Evolutionary conservation across 2,888 invertebrate genomes (phyloP), one percentile per base, ranked within the genome.

Genomic region (Tigriopus californicus): DNA sequence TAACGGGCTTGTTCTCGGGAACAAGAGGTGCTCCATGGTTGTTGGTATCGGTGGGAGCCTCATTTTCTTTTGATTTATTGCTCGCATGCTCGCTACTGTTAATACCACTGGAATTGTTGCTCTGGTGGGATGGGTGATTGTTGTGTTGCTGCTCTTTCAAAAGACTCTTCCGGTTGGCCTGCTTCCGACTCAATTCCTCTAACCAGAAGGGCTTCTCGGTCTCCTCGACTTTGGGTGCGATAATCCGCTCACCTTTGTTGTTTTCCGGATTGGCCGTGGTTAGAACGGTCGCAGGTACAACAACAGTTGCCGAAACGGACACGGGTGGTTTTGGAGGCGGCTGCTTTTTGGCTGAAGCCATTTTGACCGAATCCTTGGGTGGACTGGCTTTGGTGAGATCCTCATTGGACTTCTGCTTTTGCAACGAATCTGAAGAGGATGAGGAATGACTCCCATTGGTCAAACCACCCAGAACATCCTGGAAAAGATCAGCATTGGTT

Each of bases 171-270:
- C 62, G 56, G 22, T 65, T 66, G 53, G 67, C 65, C 62, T 86
- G 85, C 67, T 81, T 84, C 63, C 83, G 75, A 68, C 85, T 85
- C 64, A 86, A 76, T 68, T 86, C 85, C 64, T 79, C 82, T 77
- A 86, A 81, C 85, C 85, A 86, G 0, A 85, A 85, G 52, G 81
- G 82, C n/a, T 60, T 59, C 24, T 56, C 46, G 67, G 66, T 63
- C 57, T 62, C 64, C 64, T 40, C 68, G 61, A 25, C 67, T 65
- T 51, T 62, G 61, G 11, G 10, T 48, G 51, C 24, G 18, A 68
- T 60, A 62, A 68, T 67, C 55, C 64, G 61, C 47, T 67, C 65
- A 5, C 69, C 62, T 44, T 66, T 67, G 44, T 65, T 67, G 41
- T 67, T 63, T 40, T 66, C 65, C 47, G 62, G 60, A n/a, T 62